Percentiles rank a stretch among this genome's conserved stretches.
Evolutionary conservation across 1,140 invertebrate genomes (phyloP).

Genomic region (Steinernema khuongi): DNA sequence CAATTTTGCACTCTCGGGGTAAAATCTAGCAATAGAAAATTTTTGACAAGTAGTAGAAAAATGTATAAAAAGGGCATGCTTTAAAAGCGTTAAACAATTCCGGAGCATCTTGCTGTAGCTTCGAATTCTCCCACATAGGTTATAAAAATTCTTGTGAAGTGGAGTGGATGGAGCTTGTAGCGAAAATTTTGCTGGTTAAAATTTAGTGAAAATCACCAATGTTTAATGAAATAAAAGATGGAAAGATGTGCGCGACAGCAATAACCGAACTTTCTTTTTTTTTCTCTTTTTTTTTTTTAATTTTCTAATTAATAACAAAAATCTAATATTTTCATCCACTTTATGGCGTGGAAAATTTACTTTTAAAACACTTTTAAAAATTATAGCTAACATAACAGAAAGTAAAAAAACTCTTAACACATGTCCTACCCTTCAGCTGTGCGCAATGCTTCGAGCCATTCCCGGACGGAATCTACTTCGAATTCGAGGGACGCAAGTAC

Average conservation of each 20-base stretch:
- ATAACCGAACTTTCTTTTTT: slow-evolving; percentile 9
- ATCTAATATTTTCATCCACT: neutral
- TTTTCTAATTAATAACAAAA: neutral
- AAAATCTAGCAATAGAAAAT: no score
- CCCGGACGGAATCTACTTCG: slow-evolving; percentile 94
- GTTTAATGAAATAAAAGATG: no score
- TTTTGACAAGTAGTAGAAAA: no score
- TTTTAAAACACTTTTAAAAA: slow-evolving; percentile 23
- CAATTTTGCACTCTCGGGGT: no score
- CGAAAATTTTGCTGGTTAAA: no score
- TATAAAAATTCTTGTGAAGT: no score
- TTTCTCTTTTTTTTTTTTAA: slow-evolving; percentile 6
- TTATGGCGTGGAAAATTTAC: slow-evolving; percentile 2
- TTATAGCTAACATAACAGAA: slow-evolving; percentile 26
- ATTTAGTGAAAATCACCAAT: no score
- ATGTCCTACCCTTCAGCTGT: slow-evolving; percentile 73
- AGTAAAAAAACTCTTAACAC: slow-evolving; percentile 20
- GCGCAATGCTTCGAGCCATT: slow-evolving; percentile 97
- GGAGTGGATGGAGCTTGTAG: no score
- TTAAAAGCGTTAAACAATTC: slow-evolving; percentile 24
- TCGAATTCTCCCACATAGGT: no score
- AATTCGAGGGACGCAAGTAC: slow-evolving; percentile 97
- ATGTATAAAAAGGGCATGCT: neutral
- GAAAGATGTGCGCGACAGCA: no score
- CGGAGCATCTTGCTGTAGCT: no score